Conservation (phyloP, 2,888 invertebrate species). For the Drosophila meridionalis region DNA sequence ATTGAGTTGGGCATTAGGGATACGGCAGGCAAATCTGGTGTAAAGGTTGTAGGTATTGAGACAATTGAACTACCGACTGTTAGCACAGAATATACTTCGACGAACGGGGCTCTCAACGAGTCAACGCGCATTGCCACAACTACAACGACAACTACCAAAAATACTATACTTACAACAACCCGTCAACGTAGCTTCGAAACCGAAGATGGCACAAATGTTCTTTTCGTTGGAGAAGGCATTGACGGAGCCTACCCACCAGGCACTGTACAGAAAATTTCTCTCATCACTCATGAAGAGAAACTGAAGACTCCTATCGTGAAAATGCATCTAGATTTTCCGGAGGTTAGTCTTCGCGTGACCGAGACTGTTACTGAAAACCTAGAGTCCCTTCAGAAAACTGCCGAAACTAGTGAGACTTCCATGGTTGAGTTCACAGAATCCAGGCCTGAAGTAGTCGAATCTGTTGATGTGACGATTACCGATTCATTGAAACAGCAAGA, state of each 20-base stretch:
- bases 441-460: constrained; percentile 21
- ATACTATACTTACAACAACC: constrained; percentile 76
- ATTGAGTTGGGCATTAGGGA: constrained; percentile 56
- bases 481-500: constrained; percentile 8
- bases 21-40: constrained; percentile 52
- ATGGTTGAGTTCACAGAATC: constrained; percentile 42
- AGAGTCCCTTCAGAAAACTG: constrained; percentile 59
- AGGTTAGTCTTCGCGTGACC: constrained; percentile 82
- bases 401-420: constrained; percentile 50
- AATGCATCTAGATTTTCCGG: constrained; percentile 87
- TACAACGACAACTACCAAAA: constrained; percentile 74
- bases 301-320: constrained; percentile 88
- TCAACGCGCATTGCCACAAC: constrained; percentile 63
- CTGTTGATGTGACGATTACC: neutral
- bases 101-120: constrained; percentile 46
- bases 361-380: constrained; percentile 82
- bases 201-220: constrained; percentile 80
- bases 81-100: constrained; percentile 24
- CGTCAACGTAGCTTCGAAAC: constrained; percentile 80
- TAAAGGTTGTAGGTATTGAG: constrained; percentile 76
- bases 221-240: constrained; percentile 81
- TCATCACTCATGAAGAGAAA: constrained; percentile 91
- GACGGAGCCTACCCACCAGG: constrained; percentile 78
- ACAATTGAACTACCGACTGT: constrained; percentile 61
- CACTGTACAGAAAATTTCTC: constrained; percentile 86